A percentile compares a stretch with the other conserved stretches of the same genome.
Conservation (phyloP, 2,113 vertebrate species). For the Elephantulus edwardii region DNA sequence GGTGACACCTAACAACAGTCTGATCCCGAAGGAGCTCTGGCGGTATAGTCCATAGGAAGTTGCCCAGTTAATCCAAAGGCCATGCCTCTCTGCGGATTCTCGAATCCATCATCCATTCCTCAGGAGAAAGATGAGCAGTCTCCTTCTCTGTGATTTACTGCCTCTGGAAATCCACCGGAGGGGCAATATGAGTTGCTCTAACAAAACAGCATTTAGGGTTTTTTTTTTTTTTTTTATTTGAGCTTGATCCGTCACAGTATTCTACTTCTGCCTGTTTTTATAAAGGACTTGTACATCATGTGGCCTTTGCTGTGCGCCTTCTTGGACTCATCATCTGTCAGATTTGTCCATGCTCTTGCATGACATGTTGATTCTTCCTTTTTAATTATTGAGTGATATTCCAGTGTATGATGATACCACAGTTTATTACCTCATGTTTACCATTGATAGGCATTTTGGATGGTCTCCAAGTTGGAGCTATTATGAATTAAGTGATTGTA, state of each 20-base stretch:
- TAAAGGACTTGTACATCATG: neutral
- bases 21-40: no score
- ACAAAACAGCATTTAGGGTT: no score
- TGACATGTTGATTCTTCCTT: neutral
- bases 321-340: neutral
- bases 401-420: neutral
- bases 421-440: neutral
- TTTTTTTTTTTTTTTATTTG: no score
- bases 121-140: no score
- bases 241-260: neutral
- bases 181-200: no score
- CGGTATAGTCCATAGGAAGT: no score
- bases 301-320: neutral
- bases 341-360: neutral
- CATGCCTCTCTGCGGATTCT: no score
- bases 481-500: constrained; percentile 1
- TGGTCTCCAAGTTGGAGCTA: constrained; percentile 21
- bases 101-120: no score
- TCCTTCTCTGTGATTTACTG: no score
- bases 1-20: no score
- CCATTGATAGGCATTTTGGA: constrained; percentile 13
- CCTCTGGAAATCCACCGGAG: no score
- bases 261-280: constrained; percentile 25
- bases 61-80: no score
- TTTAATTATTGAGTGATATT: constrained; percentile 38